These are phyloP conservation scores for Gambusia holbrooki DNA, from an alignment of 2,113 vertebrate genomes.

Conservation along the genomic window DNA sequence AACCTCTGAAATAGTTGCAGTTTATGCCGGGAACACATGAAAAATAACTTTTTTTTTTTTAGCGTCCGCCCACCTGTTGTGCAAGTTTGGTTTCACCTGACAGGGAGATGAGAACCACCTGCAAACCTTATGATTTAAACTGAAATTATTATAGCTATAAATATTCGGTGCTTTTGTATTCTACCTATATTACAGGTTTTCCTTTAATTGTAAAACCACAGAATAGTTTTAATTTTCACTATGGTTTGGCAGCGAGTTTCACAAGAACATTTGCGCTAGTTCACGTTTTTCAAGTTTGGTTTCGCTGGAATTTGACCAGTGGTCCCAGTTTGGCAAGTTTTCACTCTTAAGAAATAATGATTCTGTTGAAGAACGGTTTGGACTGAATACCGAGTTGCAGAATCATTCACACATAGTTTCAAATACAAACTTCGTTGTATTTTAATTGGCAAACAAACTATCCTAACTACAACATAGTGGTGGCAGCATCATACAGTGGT, in stretches of 20 bases:
- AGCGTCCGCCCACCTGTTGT: constrained; percentile 39
- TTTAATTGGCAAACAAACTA: too few species aligned
- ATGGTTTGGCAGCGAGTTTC: neutral
- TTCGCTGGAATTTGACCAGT: constrained; percentile 25
- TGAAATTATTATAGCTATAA: neutral
- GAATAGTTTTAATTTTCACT: constrained; percentile 1
- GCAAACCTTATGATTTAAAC: neutral
- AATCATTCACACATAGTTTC: neutral
- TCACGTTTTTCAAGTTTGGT: constrained; percentile 32
- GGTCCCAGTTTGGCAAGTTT: neutral
- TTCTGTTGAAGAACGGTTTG: constrained; percentile 10
- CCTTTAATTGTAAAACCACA: too few species aligned
- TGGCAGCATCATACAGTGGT: neutral
- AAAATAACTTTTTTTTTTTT: neutral
- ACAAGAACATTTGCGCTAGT: constrained; percentile 19
- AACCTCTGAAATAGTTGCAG: neutral
- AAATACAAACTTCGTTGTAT: too few species aligned
- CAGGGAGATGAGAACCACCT: neutral
- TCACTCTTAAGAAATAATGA: neutral
- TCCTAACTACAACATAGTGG: neutral
- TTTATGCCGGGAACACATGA: neutral
- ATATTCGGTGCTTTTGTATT: neutral
- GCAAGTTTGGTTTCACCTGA: neutral
- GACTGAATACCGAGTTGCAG: neutral
- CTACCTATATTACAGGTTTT: neutral